Evolutionary conservation across 2,888 invertebrate genomes (phyloP).

Genomic region (Sclerodermus sp.): DNA sequence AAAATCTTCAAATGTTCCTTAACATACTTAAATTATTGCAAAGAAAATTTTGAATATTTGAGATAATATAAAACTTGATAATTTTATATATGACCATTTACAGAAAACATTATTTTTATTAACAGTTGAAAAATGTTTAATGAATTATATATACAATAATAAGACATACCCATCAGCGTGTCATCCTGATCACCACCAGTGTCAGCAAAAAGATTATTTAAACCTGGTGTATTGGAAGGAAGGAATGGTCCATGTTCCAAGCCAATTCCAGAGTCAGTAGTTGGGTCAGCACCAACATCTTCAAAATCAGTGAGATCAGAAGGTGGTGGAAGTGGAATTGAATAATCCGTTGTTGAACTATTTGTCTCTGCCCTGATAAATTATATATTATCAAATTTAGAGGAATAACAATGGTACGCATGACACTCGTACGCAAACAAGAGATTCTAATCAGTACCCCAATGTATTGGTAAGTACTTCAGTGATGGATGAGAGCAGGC

Average conservation of each 20-base stretch:
- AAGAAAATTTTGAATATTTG: constrained; percentile 7
- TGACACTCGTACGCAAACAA: neutral
- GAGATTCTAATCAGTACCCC: constrained; percentile 1
- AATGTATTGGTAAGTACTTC: constrained; percentile 1
- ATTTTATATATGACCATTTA: too few relatives aligned
- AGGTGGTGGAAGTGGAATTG: constrained; percentile 50
- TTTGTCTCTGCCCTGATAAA: constrained; percentile 47
- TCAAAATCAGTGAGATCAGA: constrained; percentile 45
- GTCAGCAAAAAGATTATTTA: constrained; percentile 53
- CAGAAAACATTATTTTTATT: too few relatives aligned
- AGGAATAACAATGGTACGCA: neutral
- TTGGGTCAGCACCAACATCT: constrained; percentile 44
- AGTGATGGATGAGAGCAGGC: constrained; percentile 3
- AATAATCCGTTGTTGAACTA: constrained; percentile 47
- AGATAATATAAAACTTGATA: too few relatives aligned
- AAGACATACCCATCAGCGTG: constrained; percentile 42
- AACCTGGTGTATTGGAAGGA: constrained; percentile 42
- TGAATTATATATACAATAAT: too few relatives aligned
- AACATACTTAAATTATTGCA: too few relatives aligned
- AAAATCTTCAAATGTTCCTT: too few relatives aligned
- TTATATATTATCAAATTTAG: neutral
- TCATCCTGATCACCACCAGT: constrained; percentile 51
- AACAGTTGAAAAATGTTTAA: too few relatives aligned
- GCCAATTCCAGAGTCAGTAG: constrained; percentile 37
- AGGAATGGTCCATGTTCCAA: constrained; percentile 52